Conservation (phyloP, 2,797 vertebrate genomes). For the Pterois miles region DNA sequence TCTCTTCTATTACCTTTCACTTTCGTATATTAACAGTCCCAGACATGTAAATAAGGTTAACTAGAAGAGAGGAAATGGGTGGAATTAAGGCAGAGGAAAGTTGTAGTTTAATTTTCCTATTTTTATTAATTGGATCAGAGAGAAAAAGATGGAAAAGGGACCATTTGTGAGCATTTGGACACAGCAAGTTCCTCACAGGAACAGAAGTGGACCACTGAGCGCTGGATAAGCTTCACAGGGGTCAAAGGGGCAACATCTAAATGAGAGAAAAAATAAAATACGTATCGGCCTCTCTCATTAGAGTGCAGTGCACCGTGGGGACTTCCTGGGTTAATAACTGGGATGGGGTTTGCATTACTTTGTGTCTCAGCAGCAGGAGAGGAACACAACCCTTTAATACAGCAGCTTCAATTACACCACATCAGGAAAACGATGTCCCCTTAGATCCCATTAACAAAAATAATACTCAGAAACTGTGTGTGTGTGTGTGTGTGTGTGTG, state of each 20-base stretch:
- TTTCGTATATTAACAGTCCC: slow-evolving; percentile 43
- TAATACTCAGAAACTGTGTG: slow-evolving; percentile 52
- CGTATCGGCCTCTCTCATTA: slow-evolving; percentile 82
- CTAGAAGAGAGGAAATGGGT: neutral
- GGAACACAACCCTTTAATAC: slow-evolving; percentile 84
- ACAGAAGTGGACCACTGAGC: slow-evolving; percentile 34
- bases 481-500: slow-evolving; percentile 17
- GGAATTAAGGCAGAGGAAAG: neutral
- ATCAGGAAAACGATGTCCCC: slow-evolving; percentile 78
- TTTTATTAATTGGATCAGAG: slow-evolving; percentile 3
- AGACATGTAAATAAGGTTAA: slow-evolving; percentile 20
- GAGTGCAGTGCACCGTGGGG: slow-evolving; percentile 73
- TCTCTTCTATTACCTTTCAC: slow-evolving; percentile 39
- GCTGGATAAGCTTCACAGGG: slow-evolving; percentile 37
- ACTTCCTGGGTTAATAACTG: slow-evolving; percentile 82
- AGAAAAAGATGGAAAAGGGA: neutral
- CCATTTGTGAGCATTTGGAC: neutral
- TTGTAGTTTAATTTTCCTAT: neutral
- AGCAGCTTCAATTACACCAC: slow-evolving; percentile 82
- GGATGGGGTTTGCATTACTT: slow-evolving; percentile 78
- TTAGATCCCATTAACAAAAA: slow-evolving; percentile 81
- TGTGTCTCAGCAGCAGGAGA: slow-evolving; percentile 79
- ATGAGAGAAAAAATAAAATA: slow-evolving; percentile 75
- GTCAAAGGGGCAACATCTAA: slow-evolving; percentile 79
- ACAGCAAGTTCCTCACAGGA: neutral